phyloP scores from a whole-genome alignment of 1,140 invertebrate species.

The Daktulosphaira vitifoliae region DNA sequence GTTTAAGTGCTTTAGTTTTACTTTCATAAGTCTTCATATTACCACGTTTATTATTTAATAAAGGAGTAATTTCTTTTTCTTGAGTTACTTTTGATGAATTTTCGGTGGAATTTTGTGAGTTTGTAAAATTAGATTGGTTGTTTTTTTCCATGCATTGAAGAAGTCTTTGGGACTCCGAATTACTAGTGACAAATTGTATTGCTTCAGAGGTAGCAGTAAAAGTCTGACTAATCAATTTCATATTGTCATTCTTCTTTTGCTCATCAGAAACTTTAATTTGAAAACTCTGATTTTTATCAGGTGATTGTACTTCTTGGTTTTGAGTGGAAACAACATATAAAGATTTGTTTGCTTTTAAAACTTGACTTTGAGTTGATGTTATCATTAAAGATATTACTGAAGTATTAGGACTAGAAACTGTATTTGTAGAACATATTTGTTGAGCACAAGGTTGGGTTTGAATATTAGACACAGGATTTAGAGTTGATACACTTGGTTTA shows the following conservation, averaged over 20 bases:
- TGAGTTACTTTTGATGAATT: neutral
- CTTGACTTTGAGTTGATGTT: conserved; percentile 21
- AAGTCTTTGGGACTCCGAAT: conserved; percentile 10
- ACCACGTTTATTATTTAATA: neutral
- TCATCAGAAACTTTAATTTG: conserved; percentile 8
- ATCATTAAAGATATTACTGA: conserved; percentile 23
- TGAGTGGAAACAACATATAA: neutral
- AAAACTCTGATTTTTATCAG: neutral
- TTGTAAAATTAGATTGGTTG: neutral
- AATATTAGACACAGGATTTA: conserved; percentile 15
- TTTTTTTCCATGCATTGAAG: conserved; percentile 15
- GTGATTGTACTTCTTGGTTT: neutral
- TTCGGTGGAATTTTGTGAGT: neutral
- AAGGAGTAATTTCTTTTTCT: neutral
- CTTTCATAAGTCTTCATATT: conserved; percentile 29
- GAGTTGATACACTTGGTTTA: neutral
- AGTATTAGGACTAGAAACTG: neutral
- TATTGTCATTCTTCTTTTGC: conserved; percentile 18
- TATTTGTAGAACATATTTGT: neutral
- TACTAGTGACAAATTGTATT: conserved; percentile 27
- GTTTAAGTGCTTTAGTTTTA: conserved; percentile 27
- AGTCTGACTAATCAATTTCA: conserved; percentile 22
- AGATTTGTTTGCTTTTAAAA: conserved; percentile 7
- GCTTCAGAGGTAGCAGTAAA: conserved; percentile 26
- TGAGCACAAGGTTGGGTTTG: conserved; percentile 12